These are phyloP conservation scores for Semnornis frantzii DNA, from an alignment of 2,113 vertebrate species.

Conservation along the genomic window DNA sequence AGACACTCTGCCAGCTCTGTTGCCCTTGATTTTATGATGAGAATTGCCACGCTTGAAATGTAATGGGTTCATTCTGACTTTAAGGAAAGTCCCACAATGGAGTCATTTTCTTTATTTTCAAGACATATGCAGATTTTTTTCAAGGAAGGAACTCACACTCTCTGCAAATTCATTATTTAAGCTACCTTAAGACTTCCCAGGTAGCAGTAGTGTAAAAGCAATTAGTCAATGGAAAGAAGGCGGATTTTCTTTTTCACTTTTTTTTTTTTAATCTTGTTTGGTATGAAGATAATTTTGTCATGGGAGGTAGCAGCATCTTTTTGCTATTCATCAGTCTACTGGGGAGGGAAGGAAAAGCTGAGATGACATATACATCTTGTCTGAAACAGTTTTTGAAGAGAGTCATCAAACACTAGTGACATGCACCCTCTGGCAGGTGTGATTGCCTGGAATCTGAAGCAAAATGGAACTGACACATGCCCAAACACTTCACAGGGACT, in stretches of 20 bases:
- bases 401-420: background rate
- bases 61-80: background rate
- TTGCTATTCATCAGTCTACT: background rate
- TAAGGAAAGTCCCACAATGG: background rate
- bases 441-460: background rate
- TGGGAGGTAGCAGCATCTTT: background rate
- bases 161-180: background rate
- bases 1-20: too few species aligned
- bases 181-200: background rate
- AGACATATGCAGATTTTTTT: background rate
- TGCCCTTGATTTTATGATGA: background rate
- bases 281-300: background rate
- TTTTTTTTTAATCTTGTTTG: background rate
- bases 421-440: background rate
- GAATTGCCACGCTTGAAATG: background rate
- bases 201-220: background rate
- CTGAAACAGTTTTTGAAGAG: background rate
- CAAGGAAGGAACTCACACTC: background rate
- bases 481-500: background rate
- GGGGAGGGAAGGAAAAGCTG: rapidly evolving
- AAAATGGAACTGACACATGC: background rate
- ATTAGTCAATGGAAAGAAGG: background rate
- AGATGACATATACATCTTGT: background rate
- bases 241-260: background rate
- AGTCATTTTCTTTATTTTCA: background rate